Evolutionary conservation across 2,888 invertebrate species (phyloP), one percentile per base, ranked within the genome.

Genomic region (Fragum fragum): DNA sequence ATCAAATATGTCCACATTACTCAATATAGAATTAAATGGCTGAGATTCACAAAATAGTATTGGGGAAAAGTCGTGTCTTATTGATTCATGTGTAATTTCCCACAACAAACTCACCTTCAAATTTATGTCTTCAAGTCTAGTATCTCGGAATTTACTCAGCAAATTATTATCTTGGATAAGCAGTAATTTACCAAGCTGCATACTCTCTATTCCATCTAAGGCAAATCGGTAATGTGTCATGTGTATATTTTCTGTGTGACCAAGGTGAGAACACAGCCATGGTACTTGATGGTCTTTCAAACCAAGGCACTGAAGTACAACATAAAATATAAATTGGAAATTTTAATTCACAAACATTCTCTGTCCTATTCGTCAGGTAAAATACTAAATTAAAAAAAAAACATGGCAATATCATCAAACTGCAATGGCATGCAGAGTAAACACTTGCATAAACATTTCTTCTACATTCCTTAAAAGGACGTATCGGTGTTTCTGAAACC

Each of bases 291-390:
- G 70, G 70, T 76, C 61, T 28, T 76, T 69, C 21, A 76, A 21
- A n/a, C 76, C 76, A 69, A 76, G 57, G 47, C 76, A 76, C 76
- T 76, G 26, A 28, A 76, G 63, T 52, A 73, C n/a, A 73, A 72
- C 18, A 29, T 28, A 61, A 11, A 53, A 53, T 53, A 53, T 1
- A n/a, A 53, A 53, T 53, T 53, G n/a, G n/a, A 21, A 53, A 5
- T 23, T 53, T 53, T 18, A 53, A 53, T 53, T 6, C n/a, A 53
- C 53, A 18, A 53, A 53, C 23, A 23, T 53, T 53, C 53, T 21
- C 14, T 53, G 53, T 23, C 53, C n/a, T 3, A 53, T 21, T 18
- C 23, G 14, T n/a, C n/a, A 53, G 53, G 53, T 53, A 53, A 53
- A 53, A 18, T 53, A 18, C n/a, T 7, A 53, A 52, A 53, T 53